Conservation (phyloP, 1,140 invertebrate species). For the Drosophila sp. region DNA sequence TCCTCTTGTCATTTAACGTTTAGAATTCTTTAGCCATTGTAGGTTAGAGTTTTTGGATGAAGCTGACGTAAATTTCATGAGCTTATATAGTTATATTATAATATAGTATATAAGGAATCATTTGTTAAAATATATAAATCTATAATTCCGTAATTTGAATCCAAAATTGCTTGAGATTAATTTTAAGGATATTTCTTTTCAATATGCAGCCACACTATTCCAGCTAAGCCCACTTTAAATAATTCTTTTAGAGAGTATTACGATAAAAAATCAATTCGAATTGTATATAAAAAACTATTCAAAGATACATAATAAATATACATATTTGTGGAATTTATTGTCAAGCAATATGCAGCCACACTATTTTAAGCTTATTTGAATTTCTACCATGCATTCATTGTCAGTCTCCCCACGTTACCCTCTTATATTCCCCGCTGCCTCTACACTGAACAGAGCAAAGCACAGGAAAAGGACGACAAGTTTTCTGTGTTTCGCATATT, state of each 20-base stretch:
- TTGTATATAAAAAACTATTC: not conserved
- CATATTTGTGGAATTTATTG: conserved; percentile 6
- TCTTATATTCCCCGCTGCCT: not conserved
- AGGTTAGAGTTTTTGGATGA: conserved; percentile 1
- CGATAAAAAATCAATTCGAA: not conserved
- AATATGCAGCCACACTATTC: no score
- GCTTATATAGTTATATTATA: no score
- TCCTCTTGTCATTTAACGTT: not conserved
- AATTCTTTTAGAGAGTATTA: no score
- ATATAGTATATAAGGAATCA: no score
- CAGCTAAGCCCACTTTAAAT: no score
- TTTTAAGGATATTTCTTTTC: no score
- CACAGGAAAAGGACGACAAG: conserved; percentile 36
- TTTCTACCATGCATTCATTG: not conserved
- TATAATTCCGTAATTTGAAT: no score
- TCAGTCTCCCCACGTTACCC: not conserved
- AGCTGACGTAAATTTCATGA: no score
- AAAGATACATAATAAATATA: no score
- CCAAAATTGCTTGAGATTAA: no score
- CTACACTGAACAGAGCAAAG: not conserved
- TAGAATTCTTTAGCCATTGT: not conserved
- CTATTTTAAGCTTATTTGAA: conserved; percentile 1
- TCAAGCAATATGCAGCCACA: not conserved
- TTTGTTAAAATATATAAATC: no score
- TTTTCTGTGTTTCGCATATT: conserved; percentile 31